Base-by-base conservation (phyloP, 2,797 vertebrate species). In the Cirrhinus mrigala region DNA sequence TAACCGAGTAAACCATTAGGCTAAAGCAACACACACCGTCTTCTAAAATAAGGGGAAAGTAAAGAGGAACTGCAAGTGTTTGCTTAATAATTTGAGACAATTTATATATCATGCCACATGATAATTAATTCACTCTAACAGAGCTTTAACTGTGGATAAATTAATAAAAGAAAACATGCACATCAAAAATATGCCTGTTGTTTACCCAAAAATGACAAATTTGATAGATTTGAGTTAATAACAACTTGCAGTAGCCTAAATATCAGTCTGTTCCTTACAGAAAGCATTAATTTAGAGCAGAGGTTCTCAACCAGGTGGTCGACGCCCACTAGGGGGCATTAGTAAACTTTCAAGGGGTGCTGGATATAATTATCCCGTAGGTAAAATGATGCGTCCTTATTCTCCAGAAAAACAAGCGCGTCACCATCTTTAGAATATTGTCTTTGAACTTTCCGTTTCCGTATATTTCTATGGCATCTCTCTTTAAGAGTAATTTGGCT, bases 1-100 rank as follows among this genome's bases (percentile, higher is more conserved):
- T 15, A 18, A 37, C 14, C 11, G 14, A 22, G 50, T 50, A 69
- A 54, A 81, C 27, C 22, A 37, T 62, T 33, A 46, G 9, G 33
- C 33, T 37, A 64, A 50, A 60, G 20, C 52, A n/a, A 16, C 20
- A 44, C 18, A 40, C 18, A 56, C 6, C 54, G 5, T 69, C 79
- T 18, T 29, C 40, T 50, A 1, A 81, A 80, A 68, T 44, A 7
- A 44, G 3, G 3, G 44, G 18, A 20, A 29, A 29, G 24, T 33
- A 75, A 76, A 56, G 50, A 54, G 18, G 24, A 73, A 50, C 40
- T 73, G 44, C 69, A 71, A 73, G n/a, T 6, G 6, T 74, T 52
- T 12, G 46, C 46, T 27, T n/a, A 40, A 44, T 74, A 29, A 52
- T 18, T 16, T 52, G 71, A 74, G 29, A 11, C 15, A 75, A 33